These are phyloP conservation scores for Sycophaga agraensis DNA, from an alignment of 1,140 invertebrate genomes.

Conservation along the genomic window DNA sequence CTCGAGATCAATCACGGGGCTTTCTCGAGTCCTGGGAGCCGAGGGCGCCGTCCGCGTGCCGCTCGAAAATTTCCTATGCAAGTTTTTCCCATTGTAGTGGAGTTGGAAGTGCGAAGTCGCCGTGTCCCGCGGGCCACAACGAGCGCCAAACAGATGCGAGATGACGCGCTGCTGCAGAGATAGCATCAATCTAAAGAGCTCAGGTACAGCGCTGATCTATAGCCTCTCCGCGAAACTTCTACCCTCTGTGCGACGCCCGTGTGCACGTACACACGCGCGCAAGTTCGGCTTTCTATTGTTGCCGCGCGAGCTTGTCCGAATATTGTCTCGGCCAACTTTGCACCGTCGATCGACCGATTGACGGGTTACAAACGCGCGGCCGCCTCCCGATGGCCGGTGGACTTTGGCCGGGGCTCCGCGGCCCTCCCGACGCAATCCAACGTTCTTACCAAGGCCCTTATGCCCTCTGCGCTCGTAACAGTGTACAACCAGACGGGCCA, in stretches of 20 bases:
- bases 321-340: no score
- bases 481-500: constrained; percentile 50
- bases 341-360: no score
- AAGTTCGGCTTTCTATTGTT: no score
- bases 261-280: no score
- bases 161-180: constrained; percentile 45
- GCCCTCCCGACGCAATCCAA: no score
- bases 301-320: no score
- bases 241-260: no score
- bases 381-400: no score
- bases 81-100: neutral
- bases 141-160: constrained; percentile 18
- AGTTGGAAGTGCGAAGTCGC: neutral
- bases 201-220: constrained; percentile 38
- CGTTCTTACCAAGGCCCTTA: no score
- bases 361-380: no score
- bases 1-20: constrained; percentile 19
- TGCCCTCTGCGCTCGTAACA: constrained; percentile 14
- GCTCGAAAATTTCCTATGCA: constrained; percentile 1
- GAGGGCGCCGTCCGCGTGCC: neutral
- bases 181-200: constrained; percentile 45
- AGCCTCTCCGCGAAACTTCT: no score
- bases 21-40: constrained; percentile 6
- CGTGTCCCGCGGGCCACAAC: neutral
- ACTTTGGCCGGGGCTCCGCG: no score